These are phyloP conservation scores for Herpailurus yagouaroundi DNA, from an alignment of 2,113 vertebrate species.

Conservation along the genomic window DNA sequence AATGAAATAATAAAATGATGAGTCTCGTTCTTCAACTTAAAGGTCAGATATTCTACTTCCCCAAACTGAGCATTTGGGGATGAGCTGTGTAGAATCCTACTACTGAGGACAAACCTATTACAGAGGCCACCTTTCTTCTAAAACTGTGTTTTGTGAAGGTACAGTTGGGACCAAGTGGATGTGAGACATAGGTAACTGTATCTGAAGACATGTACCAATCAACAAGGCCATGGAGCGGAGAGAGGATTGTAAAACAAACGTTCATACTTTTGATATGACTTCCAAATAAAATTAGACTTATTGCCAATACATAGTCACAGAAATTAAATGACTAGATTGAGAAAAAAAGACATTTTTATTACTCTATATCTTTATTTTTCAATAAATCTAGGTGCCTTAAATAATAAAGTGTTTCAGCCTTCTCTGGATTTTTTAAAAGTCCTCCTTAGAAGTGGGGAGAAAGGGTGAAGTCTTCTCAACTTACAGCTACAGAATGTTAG, in stretches of 20 bases:
- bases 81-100: not conserved
- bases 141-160: not conserved
- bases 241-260: not conserved
- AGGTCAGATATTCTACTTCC: not conserved
- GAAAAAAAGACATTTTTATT: not conserved
- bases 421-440: not conserved
- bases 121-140: not conserved
- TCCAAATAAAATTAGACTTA: not conserved
- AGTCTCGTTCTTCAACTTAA: not conserved
- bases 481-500: not conserved
- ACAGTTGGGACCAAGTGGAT: not conserved
- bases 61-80: not conserved
- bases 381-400: not conserved
- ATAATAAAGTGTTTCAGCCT: not conserved
- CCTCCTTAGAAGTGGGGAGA: not conserved
- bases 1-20: constrained; percentile 1
- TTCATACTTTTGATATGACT: not conserved
- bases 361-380: not conserved
- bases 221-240: not conserved
- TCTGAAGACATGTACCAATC: not conserved
- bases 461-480: not conserved
- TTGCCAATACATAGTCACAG: not conserved
- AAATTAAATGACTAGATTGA: not conserved
- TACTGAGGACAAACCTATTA: not conserved
- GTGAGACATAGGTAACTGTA: not conserved